Evolutionary conservation across 1,140 invertebrate genomes (phyloP), one percentile per base, ranked within the genome.

Genomic region (Metopolophium dirhodum): DNA sequence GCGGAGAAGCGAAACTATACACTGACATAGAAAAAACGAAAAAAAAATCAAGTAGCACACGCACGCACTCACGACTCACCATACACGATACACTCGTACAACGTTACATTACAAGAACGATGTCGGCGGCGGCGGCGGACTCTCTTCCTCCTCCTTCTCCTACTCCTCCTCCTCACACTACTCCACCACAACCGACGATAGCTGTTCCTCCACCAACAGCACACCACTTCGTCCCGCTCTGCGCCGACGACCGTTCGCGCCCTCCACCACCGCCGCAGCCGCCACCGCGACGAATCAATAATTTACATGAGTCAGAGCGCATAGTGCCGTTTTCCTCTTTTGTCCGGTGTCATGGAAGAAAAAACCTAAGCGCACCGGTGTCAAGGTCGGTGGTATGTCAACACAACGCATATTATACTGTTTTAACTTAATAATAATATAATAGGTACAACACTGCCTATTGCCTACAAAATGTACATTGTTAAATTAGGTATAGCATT

Each of bases 261-360:
- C 49, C 90, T 41, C 68, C 37, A 20, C 90, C 47, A 0, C 88
- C 9, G 37, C 57, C 61, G 22, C 26, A n/a, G 68, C 90, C 68
- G 41, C 45, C 23, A 35, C n/a, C 91, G 37, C 47, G 91, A 85
- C 68, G 68, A 92, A 92, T 92, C 91, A 92, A 92, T 92, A 92
- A 92, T 92, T 92, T 92, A 82, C 91, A 68, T 92, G 91, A 92
- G 91, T 92, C 91, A 92, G 91, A 83, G 49, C n/a, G 88, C 88
- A 11, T 77, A 83, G 22, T 41, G 61, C 90, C 41, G 61, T 68
- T 92, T 92, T 68, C 47, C 61, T 49, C 47, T 83, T 92, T 92
- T 92, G 91, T 92, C 77, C 91, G 77, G 90, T 83, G 7, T 93
- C 91, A 93, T 93, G 91, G 91, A 93, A 93, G 51, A 93, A 83